These are phyloP conservation scores for Torymus tubicola DNA, from an alignment of 2,888 invertebrate species.

Conservation along the genomic window DNA sequence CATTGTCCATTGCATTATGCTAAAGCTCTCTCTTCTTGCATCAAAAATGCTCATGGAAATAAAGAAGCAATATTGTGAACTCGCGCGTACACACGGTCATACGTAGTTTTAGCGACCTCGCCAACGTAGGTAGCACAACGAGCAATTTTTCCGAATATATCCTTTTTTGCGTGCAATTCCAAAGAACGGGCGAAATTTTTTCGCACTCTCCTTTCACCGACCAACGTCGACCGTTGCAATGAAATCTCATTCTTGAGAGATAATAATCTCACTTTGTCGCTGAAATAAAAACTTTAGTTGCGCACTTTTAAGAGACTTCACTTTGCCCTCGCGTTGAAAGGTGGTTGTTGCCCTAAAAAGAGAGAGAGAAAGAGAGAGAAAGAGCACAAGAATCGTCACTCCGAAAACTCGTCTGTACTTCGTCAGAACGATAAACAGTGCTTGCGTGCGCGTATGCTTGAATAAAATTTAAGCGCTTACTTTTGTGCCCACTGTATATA, in stretches of 20 bases:
- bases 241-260: constrained; percentile 53
- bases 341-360: too few species aligned
- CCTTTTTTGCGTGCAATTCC: constrained; percentile 18
- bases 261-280: constrained; percentile 47
- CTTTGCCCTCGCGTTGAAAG: background rate
- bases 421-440: constrained; percentile 38
- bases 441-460: background rate
- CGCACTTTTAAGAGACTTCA: constrained; percentile 41
- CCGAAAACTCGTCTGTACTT: constrained; percentile 43
- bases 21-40: too few species aligned
- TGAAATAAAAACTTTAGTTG: constrained; percentile 49
- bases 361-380: background rate
- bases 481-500: too few species aligned
- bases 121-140: too few species aligned
- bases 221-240: constrained; percentile 5
- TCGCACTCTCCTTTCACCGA: constrained; percentile 12
- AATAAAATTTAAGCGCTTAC: constrained; percentile 36
- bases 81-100: too few species aligned
- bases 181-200: constrained; percentile 40
- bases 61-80: too few species aligned
- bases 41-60: too few species aligned
- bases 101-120: too few species aligned
- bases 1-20: too few species aligned
- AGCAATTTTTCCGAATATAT: constrained; percentile 2
- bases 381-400: constrained; percentile 21